phyloP scores from a whole-genome alignment of 2,797 vertebrate species.

The Pachyuromys duprasi region DNA sequence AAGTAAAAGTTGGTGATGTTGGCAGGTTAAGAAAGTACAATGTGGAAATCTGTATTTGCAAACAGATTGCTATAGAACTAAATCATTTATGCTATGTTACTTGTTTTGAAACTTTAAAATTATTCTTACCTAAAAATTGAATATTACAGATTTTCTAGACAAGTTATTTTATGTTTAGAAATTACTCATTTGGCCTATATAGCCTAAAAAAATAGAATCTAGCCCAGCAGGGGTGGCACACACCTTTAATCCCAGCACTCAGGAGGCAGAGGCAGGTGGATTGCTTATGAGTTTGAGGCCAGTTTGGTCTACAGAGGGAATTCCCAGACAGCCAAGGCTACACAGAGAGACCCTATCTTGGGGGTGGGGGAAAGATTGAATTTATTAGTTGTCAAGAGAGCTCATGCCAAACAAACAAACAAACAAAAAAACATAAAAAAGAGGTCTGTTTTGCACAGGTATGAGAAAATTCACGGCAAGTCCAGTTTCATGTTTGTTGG shows the following conservation, averaged over 20 bases:
- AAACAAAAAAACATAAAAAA: no score
- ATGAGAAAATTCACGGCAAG: not conserved
- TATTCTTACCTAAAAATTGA: slow-evolving; percentile 23
- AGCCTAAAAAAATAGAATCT: not conserved
- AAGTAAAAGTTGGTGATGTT: not conserved
- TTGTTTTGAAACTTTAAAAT: slow-evolving; percentile 38
- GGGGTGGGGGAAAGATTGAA: not conserved
- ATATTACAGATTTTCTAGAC: not conserved
- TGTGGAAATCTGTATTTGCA: slow-evolving; percentile 22
- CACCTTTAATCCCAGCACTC: not conserved
- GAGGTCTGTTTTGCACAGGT: not conserved
- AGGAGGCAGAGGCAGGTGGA: not conserved
- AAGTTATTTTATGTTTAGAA: slow-evolving; percentile 44
- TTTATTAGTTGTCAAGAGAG: slow-evolving; percentile 24
- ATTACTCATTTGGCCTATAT: not conserved
- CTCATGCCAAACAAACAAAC: not conserved
- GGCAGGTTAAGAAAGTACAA: not conserved
- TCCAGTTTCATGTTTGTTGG: not conserved
- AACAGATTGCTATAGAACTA: not conserved
- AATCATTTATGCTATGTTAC: not conserved
- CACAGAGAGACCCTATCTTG: not conserved
- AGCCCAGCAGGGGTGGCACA: not conserved
- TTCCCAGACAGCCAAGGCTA: not conserved
- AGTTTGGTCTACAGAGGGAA: not conserved
- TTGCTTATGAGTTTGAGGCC: not conserved